Evolutionary conservation across 2,113 vertebrate genomes (phyloP).

Genomic region (Pungitius pungitius): DNA sequence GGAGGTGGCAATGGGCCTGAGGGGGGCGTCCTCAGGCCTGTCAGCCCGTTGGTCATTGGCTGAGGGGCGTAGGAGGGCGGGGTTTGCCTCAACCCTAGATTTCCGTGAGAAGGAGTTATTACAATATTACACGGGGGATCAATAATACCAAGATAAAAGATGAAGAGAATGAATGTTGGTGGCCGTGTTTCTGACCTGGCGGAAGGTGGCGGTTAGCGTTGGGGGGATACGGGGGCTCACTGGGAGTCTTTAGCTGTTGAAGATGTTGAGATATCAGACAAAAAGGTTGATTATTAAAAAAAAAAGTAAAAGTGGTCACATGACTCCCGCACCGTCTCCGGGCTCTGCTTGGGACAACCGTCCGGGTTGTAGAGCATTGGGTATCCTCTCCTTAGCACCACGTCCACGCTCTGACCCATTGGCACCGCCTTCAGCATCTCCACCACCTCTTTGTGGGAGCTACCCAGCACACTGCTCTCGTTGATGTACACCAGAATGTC

Average conservation of each 20-base stretch:
- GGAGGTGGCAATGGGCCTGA: conserved; percentile 43
- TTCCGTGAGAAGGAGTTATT: background rate
- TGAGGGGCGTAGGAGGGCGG: conserved; percentile 52
- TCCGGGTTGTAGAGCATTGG: conserved; percentile 81
- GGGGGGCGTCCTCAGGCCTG: conserved; percentile 45
- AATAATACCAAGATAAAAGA: background rate
- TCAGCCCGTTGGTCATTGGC: conserved; percentile 68
- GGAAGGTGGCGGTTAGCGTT: conserved; percentile 48
- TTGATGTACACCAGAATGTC: conserved; percentile 84
- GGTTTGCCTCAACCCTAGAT: conserved; percentile 48
- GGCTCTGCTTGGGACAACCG: conserved; percentile 80
- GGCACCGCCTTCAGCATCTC: conserved; percentile 82
- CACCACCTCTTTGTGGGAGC: conserved; percentile 83
- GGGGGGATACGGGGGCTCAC: conserved; percentile 30
- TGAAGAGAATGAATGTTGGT: background rate
- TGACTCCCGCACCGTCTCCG: conserved; percentile 50
- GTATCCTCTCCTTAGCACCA: conserved; percentile 74
- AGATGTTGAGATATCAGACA: background rate
- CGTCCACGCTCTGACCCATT: conserved; percentile 75
- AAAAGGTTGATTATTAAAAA: background rate
- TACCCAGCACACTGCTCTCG: conserved; percentile 78
- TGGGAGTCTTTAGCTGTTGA: conserved; percentile 53
- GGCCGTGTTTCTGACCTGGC: conserved; percentile 54
- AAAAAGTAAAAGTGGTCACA: background rate
- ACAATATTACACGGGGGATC: background rate